Percentiles rank a stretch among this genome's conserved stretches.
Evolutionary conservation across 2,113 vertebrate genomes (phyloP).

Genomic region (Oceanodroma tethys): DNA sequence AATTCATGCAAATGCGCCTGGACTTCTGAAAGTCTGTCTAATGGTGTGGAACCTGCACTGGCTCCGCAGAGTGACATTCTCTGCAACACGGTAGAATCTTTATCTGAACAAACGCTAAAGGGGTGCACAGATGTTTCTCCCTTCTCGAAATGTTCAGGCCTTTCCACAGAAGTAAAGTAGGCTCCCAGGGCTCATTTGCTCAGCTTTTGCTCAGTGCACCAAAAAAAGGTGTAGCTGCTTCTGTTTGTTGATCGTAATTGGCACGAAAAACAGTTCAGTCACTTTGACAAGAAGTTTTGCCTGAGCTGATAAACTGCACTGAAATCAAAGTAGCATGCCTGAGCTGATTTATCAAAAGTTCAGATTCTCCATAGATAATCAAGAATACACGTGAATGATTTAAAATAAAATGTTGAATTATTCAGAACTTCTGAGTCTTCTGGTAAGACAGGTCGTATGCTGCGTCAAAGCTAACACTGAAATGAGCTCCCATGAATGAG

Average conservation of each 20-base stretch:
- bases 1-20: not conserved
- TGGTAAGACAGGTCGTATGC: not conserved
- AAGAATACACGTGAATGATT: not conserved
- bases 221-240: not conserved
- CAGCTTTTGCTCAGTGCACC: not conserved
- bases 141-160: not conserved
- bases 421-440: not conserved
- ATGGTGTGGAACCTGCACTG: fast-evolving
- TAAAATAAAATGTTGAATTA: not conserved
- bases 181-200: not conserved
- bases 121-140: not conserved
- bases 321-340: not conserved
- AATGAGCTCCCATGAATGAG: not conserved
- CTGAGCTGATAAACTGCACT: not conserved
- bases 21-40: not conserved
- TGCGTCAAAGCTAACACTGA: not conserved
- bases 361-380: not conserved
- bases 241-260: not conserved
- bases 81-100: not conserved
- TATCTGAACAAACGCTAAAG: not conserved
- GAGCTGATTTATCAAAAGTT: not conserved
- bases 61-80: not conserved
- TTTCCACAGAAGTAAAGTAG: not conserved
- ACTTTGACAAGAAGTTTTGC: not conserved
- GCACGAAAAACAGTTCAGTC: not conserved